Percentiles rank a stretch among this genome's conserved stretches.
Conservation (phyloP, 2,797 vertebrate species). For the Graptemys geographica region DNA sequence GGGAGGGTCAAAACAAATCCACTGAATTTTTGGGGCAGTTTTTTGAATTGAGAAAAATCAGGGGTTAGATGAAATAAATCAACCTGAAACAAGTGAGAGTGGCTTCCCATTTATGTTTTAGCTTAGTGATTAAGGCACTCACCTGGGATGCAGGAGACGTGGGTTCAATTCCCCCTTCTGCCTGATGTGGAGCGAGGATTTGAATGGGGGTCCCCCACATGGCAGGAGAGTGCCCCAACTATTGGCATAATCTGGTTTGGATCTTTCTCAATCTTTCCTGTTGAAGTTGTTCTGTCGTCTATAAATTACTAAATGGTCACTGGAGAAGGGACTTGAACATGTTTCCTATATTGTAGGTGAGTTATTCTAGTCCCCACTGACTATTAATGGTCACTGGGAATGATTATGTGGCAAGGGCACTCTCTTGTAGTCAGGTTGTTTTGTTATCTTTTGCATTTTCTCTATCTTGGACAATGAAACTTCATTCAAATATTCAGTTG, state of each 20-base stretch:
- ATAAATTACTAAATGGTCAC: neutral
- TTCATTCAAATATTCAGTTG: neutral
- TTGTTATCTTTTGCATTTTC: constrained; percentile 34
- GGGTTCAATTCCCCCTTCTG: neutral
- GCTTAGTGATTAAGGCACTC: neutral
- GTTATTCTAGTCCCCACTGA: neutral
- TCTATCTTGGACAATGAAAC: constrained; percentile 22
- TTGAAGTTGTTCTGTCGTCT: neutral
- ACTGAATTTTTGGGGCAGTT: neutral
- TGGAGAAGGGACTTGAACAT: neutral
- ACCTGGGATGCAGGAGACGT: neutral
- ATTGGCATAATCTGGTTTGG: neutral
- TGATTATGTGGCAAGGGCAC: neutral
- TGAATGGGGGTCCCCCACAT: neutral
- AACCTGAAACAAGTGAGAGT: neutral
- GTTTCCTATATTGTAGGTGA: neutral
- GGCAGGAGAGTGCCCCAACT: too few species aligned
- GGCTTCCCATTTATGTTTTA: neutral
- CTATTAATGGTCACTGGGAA: neutral
- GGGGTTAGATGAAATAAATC: neutral
- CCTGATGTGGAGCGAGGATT: neutral
- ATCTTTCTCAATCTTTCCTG: neutral
- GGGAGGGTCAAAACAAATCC: neutral
- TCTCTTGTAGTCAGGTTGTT: neutral
- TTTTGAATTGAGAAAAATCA: neutral